A percentile compares a stretch with the other conserved stretches of the same genome.
phyloP scores from a whole-genome alignment of 2,888 invertebrate genomes.

The Plebejus melissa region DNA sequence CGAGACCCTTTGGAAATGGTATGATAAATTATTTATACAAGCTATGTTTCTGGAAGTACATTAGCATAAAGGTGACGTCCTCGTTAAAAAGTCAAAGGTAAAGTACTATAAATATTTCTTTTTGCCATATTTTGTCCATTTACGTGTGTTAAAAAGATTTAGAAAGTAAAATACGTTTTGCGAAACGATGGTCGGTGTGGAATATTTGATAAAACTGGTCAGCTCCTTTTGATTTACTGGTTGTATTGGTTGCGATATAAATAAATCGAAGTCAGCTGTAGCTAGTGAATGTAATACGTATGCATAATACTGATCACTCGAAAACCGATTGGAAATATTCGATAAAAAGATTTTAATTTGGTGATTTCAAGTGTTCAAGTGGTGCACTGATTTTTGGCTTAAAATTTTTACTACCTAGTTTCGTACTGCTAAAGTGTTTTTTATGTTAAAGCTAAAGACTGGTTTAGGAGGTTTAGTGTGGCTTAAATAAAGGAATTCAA shows the following conservation, averaged over 20 bases:
- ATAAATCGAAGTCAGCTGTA: constrained; percentile 45
- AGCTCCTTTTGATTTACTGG: constrained; percentile 11
- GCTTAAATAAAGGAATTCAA: neutral
- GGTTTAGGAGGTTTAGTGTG: neutral
- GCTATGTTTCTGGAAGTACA: constrained; percentile 28
- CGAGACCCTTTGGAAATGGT: neutral
- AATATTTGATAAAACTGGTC: constrained; percentile 21
- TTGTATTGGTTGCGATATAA: constrained; percentile 44
- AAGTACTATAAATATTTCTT: constrained; percentile 53
- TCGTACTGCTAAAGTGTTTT: neutral
- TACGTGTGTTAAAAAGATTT: constrained; percentile 55
- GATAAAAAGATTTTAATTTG: constrained; percentile 28
- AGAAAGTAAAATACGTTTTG: constrained; percentile 23
- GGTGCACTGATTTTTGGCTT: neutral
- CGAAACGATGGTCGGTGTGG: constrained; percentile 21
- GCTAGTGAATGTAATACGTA: constrained; percentile 42
- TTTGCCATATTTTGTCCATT: constrained; percentile 74
- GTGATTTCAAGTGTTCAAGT: neutral
- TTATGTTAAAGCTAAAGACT: neutral
- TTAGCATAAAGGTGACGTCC: constrained; percentile 46
- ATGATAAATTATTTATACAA: constrained; percentile 6
- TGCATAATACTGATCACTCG: constrained; percentile 40
- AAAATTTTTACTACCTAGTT: neutral
- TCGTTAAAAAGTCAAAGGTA: constrained; percentile 58
- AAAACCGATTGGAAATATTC: constrained; percentile 35